These are phyloP conservation scores for Asbolus verrucosus DNA, from an alignment of 1,140 invertebrate genomes.

Conservation along the genomic window DNA sequence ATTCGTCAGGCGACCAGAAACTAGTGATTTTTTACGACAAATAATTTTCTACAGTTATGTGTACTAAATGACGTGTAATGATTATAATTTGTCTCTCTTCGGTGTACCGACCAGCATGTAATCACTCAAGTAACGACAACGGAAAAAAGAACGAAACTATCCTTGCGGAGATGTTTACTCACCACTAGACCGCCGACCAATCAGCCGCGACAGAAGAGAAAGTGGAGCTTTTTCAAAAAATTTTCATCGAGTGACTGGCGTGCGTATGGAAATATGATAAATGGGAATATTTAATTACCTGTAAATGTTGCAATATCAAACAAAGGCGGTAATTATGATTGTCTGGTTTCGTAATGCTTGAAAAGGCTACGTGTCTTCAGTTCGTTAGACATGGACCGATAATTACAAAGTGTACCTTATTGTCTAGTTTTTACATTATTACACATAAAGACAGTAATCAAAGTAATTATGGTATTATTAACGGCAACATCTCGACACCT, in stretches of 20 bases:
- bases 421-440: background rate
- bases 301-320: background rate
- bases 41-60: constrained; percentile 26
- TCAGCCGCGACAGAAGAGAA: background rate
- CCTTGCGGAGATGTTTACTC: background rate
- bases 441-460: background rate
- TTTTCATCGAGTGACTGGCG: background rate
- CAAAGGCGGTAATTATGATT: background rate
- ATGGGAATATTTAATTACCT: background rate
- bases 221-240: constrained; percentile 8
- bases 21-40: constrained; percentile 5
- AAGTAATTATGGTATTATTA: constrained; percentile 5
- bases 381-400: background rate
- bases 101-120: background rate
- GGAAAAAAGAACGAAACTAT: background rate
- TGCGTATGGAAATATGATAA: background rate
- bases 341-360: background rate
- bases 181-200: background rate
- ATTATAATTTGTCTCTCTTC: constrained; percentile 36
- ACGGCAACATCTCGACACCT: too few species aligned
- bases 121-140: constrained; percentile 7
- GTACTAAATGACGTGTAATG: constrained; percentile 40
- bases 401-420: constrained; percentile 2
- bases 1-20: constrained; percentile 10
- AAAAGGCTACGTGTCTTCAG: background rate